Base-by-base conservation (phyloP, 2,113 vertebrate species). In the Penelope pileata region DNA sequence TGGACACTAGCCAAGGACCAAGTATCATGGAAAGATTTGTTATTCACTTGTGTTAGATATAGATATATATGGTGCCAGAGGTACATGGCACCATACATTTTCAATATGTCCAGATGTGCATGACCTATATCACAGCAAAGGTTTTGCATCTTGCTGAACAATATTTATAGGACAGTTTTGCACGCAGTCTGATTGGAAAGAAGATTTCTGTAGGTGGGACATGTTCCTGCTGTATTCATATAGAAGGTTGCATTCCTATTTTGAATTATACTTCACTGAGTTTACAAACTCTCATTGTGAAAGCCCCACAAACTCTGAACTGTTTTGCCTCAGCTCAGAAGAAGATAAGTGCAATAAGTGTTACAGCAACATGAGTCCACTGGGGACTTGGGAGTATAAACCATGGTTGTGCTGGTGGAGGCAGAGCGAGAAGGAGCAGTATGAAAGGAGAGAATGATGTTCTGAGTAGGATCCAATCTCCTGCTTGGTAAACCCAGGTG, bases 401-500 rank as follows among this genome's bases (percentile, higher is more conserved):
- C 12, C 7, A 21, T 4, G 14, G 9, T 36, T 26, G 45, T 48
- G 23, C n/a, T 27, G 9, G 17, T 2, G 1, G 7, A 53, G 40
- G 23, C 34, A 83, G 54, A 56, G 45, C 26, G 7, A 48, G 16
- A 7, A 84, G 10, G 36, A 74, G 9, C 34, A 80, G 43, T 17
- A 69, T 21, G 40, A 18, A 4, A 51, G 7, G 17, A 12, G 14
- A 58, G 26, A 58, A 83, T 6, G 12, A 79, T 4, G n/a, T 7
- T 3, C 15, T 32, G 10, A 59, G 8, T 2, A 56, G 36, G 30
- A 47, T 43, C 23, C n/a, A 24, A 22, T 40, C 8, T 53, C 17
- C 13, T 1, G 0, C 23, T 79, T 0, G 0, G 7, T 22, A 17
- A 86, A 45, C 13, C 6, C 23, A 38, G 3, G 3, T 32, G 22